Evolutionary conservation across 1,140 invertebrate species (phyloP).

Genomic region (Cheumatopsyche charites): DNA sequence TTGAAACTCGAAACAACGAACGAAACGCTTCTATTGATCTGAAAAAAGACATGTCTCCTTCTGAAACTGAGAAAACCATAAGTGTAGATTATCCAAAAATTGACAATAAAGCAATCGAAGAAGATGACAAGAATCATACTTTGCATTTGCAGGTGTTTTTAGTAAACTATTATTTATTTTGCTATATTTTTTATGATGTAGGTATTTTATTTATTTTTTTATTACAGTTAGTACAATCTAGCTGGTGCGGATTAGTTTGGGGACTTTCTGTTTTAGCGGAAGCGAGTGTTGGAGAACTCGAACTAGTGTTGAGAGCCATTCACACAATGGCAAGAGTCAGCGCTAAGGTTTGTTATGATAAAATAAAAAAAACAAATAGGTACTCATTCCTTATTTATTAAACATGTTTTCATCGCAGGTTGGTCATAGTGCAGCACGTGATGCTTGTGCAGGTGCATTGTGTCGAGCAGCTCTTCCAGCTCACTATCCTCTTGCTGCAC

Average conservation of each 20-base stretch:
- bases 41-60: constrained; percentile 25
- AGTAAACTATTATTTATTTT: no score
- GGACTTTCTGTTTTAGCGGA: constrained; percentile 91
- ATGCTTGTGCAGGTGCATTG: constrained; percentile 92
- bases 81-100: neutral
- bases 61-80: constrained; percentile 24
- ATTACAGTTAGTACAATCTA: constrained; percentile 86
- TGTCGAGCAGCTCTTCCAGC: constrained; percentile 95
- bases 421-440: constrained; percentile 65
- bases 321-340: constrained; percentile 77
- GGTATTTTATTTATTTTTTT: neutral
- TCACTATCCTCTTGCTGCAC: constrained; percentile 90
- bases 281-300: constrained; percentile 92
- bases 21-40: constrained; percentile 38
- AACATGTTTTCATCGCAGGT: constrained; percentile 50
- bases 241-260: constrained; percentile 92
- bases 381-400: neutral
- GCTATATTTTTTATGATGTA: neutral
- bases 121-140: constrained; percentile 40
- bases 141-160: constrained; percentile 41
- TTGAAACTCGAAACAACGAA: constrained; percentile 46
- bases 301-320: constrained; percentile 89
- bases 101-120: constrained; percentile 43
- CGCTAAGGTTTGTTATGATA: constrained; percentile 53
- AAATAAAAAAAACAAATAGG: neutral